Percentiles rank a stretch among this genome's conserved stretches.
Conservation (phyloP, 2,888 invertebrate species). For the Watsonalla binaria region DNA sequence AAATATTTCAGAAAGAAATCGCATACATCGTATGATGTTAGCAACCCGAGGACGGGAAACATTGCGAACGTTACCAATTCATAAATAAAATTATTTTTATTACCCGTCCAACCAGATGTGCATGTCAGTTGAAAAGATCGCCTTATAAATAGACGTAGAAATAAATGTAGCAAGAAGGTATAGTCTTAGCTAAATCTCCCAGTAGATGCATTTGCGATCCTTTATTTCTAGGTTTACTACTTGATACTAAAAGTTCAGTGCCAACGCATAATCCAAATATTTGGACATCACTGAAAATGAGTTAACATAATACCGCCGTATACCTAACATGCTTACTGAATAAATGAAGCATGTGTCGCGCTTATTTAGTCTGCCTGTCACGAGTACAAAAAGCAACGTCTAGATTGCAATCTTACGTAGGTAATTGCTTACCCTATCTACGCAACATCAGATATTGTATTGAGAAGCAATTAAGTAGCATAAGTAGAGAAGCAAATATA, state of each 20-base stretch:
- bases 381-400: slow-evolving; percentile 11
- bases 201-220: slow-evolving; percentile 31
- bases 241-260: slow-evolving; percentile 32
- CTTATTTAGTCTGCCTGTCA: too few relatives aligned
- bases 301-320: slow-evolving; percentile 49
- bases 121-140: slow-evolving; percentile 28
- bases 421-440: too few relatives aligned
- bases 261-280: slow-evolving; percentile 41
- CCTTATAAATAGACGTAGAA: slow-evolving; percentile 39
- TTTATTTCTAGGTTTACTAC: slow-evolving; percentile 43
- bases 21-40: slow-evolving; percentile 9
- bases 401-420: too few relatives aligned
- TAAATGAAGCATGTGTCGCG: slow-evolving; percentile 36
- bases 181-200: slow-evolving; percentile 37
- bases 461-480: too few relatives aligned
- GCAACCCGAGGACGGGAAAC: slow-evolving; percentile 36
- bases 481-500: neutral
- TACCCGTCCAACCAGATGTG: slow-evolving; percentile 37
- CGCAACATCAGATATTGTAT: too few relatives aligned
- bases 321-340: slow-evolving; percentile 37
- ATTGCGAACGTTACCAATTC: slow-evolving; percentile 34
- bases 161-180: slow-evolving; percentile 37
- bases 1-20: slow-evolving; percentile 8
- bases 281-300: slow-evolving; percentile 32
- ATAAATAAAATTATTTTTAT: slow-evolving; percentile 45